Evolutionary conservation across 2,888 invertebrate genomes (phyloP).

Genomic region (Dicranocentrus wangi): DNA sequence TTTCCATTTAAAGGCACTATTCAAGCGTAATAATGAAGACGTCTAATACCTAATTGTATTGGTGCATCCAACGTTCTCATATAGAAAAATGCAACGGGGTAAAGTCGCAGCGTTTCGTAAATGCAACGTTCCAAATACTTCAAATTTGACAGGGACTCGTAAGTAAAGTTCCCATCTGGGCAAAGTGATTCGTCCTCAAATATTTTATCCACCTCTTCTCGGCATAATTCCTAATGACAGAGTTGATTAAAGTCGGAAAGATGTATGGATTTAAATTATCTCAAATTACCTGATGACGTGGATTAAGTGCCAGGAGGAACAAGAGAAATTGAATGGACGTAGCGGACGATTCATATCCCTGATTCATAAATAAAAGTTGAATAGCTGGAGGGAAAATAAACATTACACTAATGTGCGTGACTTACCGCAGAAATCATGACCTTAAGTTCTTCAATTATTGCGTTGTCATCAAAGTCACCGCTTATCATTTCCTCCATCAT

Average conservation of each 20-base stretch:
- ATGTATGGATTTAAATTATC: no score
- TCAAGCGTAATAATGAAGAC: neutral
- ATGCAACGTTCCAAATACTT: constrained; percentile 41
- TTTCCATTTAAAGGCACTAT: neutral
- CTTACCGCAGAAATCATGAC: constrained; percentile 15
- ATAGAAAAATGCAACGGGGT: constrained; percentile 11
- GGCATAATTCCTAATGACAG: constrained; percentile 2
- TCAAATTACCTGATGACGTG: constrained; percentile 21
- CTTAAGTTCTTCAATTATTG: constrained; percentile 5
- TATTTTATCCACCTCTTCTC: constrained; percentile 22
- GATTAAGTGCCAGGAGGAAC: constrained; percentile 21
- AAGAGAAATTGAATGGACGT: constrained; percentile 15
- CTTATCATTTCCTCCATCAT: constrained; percentile 6
- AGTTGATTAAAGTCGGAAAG: neutral
- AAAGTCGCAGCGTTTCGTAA: constrained; percentile 7
- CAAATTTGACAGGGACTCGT: neutral
- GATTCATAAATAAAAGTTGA: neutral
- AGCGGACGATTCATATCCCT: constrained; percentile 16
- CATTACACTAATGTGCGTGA: neutral
- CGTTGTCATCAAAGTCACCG: constrained; percentile 21
- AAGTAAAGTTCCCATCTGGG: constrained; percentile 5
- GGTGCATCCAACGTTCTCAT: neutral
- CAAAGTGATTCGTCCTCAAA: constrained; percentile 22
- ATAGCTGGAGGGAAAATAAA: neutral
- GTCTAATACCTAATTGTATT: neutral